phyloP scores from a whole-genome alignment of 2,797 vertebrate species.

The Clarias laeviceps region DNA sequence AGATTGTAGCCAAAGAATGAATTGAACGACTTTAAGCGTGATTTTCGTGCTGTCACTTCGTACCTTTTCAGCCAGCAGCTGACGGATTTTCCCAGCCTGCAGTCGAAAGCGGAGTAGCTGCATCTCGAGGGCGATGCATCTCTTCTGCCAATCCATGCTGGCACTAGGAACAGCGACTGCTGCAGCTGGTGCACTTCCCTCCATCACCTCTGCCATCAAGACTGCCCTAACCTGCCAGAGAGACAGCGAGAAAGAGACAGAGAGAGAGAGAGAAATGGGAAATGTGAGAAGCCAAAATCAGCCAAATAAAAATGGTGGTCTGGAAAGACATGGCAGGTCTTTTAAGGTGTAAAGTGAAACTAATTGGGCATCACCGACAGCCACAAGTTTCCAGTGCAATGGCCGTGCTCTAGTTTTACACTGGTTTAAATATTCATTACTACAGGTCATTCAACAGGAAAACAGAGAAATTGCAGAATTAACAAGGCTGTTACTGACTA shows the following conservation, averaged over 20 bases:
- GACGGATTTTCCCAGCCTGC: constrained; percentile 91
- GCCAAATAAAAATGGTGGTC: neutral
- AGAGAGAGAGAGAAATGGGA: neutral
- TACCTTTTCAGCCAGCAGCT: constrained; percentile 93
- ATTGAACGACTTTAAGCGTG: neutral
- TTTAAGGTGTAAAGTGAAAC: neutral
- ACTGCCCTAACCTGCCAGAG: constrained; percentile 37
- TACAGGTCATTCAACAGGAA: neutral
- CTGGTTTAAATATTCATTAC: constrained; percentile 8
- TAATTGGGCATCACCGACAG: neutral
- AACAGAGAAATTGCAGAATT: neutral
- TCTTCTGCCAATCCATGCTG: constrained; percentile 88
- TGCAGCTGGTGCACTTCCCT: constrained; percentile 60
- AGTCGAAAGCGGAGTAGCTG: constrained; percentile 92
- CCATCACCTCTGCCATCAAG: constrained; percentile 78
- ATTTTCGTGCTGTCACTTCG: constrained; percentile 39
- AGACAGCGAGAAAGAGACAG: neutral
- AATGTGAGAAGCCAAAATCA: neutral
- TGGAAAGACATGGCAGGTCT: neutral
- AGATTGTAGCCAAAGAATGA: neutral
- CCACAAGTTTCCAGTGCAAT: neutral
- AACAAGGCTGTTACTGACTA: neutral
- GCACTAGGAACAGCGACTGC: constrained; percentile 45
- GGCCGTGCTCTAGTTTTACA: neutral
- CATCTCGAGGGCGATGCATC: constrained; percentile 86